A percentile compares a stretch with the other conserved stretches of the same genome.
phyloP scores from a whole-genome alignment of 2,797 vertebrate genomes.

The Melopsittacus undulatus region DNA sequence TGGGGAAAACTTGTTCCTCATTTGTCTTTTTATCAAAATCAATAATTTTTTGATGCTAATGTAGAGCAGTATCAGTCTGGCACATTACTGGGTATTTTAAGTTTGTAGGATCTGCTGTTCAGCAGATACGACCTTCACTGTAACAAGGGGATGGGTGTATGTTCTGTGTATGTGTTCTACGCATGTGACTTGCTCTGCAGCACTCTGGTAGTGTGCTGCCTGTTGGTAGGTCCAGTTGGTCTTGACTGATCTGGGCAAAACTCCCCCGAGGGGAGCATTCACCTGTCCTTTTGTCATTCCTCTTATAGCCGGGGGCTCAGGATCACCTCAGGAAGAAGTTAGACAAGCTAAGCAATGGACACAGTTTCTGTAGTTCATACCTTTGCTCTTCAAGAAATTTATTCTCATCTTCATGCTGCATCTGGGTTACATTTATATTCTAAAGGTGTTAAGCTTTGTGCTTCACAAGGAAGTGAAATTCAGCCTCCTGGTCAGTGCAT shows the following conservation, averaged over 20 bases:
- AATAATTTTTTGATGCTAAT: not conserved
- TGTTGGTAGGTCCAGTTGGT: not conserved
- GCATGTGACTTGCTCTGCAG: not conserved
- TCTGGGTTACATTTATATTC: not conserved
- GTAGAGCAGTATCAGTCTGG: not conserved
- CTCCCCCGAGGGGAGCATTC: not conserved
- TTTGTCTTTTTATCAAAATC: not conserved
- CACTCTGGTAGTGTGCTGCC: not conserved
- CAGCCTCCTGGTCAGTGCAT: not conserved
- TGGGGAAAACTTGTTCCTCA: not conserved
- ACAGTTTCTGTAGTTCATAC: not conserved
- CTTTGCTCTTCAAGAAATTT: not conserved
- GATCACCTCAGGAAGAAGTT: not conserved
- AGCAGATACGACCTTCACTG: not conserved
- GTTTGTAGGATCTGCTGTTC: not conserved
- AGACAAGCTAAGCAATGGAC: not conserved
- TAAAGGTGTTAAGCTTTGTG: not conserved
- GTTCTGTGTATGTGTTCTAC: not conserved
- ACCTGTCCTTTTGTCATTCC: not conserved
- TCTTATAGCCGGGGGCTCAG: not conserved
- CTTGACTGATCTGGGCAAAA: not conserved
- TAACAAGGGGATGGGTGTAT: not conserved
- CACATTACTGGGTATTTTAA: not conserved
- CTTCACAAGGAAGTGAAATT: not conserved
- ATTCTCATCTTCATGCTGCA: not conserved